These are phyloP conservation scores for Haemorhous mexicanus DNA, from an alignment of 2,113 vertebrate genomes.

Conservation along the genomic window DNA sequence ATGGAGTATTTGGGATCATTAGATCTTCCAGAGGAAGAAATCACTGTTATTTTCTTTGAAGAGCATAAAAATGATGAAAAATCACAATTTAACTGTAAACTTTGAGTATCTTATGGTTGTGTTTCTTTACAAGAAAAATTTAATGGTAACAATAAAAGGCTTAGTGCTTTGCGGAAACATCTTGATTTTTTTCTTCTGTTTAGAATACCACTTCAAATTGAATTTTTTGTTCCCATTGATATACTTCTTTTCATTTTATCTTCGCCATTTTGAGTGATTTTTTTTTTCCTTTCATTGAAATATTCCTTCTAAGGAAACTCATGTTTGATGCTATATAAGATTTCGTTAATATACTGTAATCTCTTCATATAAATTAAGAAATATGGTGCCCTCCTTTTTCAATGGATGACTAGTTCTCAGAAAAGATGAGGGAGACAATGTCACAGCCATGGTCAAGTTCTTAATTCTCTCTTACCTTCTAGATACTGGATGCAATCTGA, in stretches of 20 bases:
- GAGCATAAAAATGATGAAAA: neutral
- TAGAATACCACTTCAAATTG: neutral
- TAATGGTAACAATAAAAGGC: neutral
- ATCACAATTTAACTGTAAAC: neutral
- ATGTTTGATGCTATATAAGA: neutral
- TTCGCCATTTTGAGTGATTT: neutral
- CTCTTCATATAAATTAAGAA: neutral
- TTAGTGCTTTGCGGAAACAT: neutral
- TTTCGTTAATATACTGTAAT: neutral
- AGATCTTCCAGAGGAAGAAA: neutral
- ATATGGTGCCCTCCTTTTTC: neutral
- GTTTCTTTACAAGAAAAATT: neutral
- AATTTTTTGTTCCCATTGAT: neutral
- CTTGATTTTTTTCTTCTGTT: neutral
- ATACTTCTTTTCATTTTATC: neutral
- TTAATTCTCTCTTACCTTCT: neutral
- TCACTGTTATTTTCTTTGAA: neutral
- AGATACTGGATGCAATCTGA: neutral
- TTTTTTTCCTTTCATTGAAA: neutral
- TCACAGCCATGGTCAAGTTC: neutral
- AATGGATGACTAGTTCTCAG: neutral
- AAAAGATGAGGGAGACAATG: too few relatives aligned
- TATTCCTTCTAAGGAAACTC: neutral
- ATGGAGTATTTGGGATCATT: neutral
- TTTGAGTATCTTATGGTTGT: neutral